Evolutionary conservation across 1,140 invertebrate species (phyloP).

Genomic region (Drosophila nasuta): DNA sequence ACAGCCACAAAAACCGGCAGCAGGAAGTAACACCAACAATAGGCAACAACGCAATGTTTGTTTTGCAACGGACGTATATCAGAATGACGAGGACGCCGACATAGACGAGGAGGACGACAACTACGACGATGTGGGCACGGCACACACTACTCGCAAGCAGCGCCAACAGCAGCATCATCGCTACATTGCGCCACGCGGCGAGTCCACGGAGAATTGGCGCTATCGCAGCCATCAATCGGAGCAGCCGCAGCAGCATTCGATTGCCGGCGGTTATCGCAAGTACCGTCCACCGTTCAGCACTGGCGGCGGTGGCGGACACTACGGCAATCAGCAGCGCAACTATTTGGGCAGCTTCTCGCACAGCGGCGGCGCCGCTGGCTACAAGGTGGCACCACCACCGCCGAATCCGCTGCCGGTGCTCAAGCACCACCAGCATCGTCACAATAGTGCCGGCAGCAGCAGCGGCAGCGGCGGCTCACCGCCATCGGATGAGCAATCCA

Average conservation of each 20-base stretch:
- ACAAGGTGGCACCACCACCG: constrained; percentile 52
- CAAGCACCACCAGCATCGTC: constrained; percentile 40
- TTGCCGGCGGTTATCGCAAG: constrained; percentile 55
- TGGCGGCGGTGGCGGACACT: constrained; percentile 67
- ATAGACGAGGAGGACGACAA: constrained; percentile 73
- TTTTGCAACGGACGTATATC: constrained; percentile 73
- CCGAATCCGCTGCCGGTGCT: constrained; percentile 36
- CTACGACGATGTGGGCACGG: constrained; percentile 53
- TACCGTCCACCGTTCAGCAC: constrained; percentile 75
- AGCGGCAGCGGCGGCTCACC: constrained; percentile 70
- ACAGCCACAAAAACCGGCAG: neutral
- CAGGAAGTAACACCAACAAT: constrained; percentile 33
- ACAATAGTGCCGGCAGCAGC: constrained; percentile 55
- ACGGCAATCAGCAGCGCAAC: constrained; percentile 78
- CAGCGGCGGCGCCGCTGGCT: constrained; percentile 63
- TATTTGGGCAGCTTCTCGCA: constrained; percentile 79
- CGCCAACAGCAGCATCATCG: constrained; percentile 65
- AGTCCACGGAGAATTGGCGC: constrained; percentile 75
- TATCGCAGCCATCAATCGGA: constrained; percentile 74
- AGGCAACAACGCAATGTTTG: constrained; percentile 70
- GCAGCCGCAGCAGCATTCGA: constrained; percentile 50
- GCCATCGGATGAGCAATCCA: constrained; percentile 74
- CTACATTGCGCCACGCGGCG: constrained; percentile 51
- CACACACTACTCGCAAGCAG: constrained; percentile 69
- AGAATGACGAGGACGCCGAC: constrained; percentile 75